Evolutionary conservation across 2,797 vertebrate species (phyloP).

Genomic region (Phalloptychus januarius): DNA sequence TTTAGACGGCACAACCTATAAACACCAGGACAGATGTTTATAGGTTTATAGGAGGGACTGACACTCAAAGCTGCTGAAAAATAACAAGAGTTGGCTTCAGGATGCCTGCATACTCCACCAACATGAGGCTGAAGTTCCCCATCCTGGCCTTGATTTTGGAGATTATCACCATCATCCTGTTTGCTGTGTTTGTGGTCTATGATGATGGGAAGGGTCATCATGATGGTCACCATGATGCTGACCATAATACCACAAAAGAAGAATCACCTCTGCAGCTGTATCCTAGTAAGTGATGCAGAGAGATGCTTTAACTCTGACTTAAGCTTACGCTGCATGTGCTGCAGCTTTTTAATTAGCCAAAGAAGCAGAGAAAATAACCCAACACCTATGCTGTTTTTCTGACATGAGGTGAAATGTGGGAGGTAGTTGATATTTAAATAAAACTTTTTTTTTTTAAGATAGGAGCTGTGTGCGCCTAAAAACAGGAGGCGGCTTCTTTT

Average conservation of each 20-base stretch:
- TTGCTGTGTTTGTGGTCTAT: constrained; percentile 85
- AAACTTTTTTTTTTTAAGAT: neutral
- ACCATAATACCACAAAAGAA: constrained; percentile 36
- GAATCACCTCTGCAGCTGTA: constrained; percentile 76
- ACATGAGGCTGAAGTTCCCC: constrained; percentile 92
- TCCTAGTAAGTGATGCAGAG: constrained; percentile 85
- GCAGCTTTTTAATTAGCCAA: constrained; percentile 6
- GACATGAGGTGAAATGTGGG: neutral
- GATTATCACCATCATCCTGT: constrained; percentile 86
- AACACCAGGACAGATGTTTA: constrained; percentile 44
- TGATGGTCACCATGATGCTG: neutral
- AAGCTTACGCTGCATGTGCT: neutral
- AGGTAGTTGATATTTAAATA: neutral
- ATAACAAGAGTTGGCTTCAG: constrained; percentile 51
- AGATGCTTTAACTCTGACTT: constrained; percentile 2
- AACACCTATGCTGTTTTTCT: neutral
- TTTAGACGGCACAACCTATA: constrained; percentile 73
- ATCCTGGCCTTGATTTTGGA: constrained; percentile 86
- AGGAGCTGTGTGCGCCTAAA: neutral
- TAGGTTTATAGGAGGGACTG: constrained; percentile 26
- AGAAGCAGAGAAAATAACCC: constrained; percentile 3
- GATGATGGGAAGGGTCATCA: constrained; percentile 60
- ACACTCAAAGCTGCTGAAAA: constrained; percentile 29
- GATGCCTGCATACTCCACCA: constrained; percentile 84
- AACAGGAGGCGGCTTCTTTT: neutral